phyloP scores from a whole-genome alignment of 2,797 vertebrate genomes.

The Spinus pinus region DNA sequence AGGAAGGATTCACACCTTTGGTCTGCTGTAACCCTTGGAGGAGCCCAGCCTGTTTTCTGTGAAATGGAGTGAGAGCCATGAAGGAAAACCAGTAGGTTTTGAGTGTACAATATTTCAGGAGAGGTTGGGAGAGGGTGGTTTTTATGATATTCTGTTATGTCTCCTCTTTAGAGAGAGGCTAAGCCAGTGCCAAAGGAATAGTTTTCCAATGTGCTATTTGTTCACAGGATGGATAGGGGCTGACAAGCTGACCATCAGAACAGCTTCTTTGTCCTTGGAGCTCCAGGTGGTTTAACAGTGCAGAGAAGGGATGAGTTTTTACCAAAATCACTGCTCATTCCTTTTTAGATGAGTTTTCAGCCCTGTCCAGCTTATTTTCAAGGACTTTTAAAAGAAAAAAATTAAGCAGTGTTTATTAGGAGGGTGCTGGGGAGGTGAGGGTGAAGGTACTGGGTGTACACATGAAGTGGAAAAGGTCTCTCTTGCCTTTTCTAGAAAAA shows the following conservation, averaged over 20 bases:
- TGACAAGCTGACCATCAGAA: slow-evolving; percentile 55
- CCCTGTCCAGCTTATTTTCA: not conserved
- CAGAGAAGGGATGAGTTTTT: not conserved
- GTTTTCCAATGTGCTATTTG: slow-evolving; percentile 38
- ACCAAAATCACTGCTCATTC: slow-evolving; percentile 30
- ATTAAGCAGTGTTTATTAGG: not conserved
- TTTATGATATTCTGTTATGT: slow-evolving; percentile 44
- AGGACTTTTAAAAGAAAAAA: not conserved
- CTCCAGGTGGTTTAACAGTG: slow-evolving; percentile 44
- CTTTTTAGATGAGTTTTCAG: slow-evolving; percentile 22
- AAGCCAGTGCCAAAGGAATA: slow-evolving; percentile 24
- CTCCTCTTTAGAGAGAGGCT: slow-evolving; percentile 22
- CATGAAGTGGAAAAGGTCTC: fast-evolving
- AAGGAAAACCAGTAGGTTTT: slow-evolving; percentile 24
- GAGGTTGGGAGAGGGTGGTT: slow-evolving; percentile 7
- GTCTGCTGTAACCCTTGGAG: not conserved
- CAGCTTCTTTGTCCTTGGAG: slow-evolving; percentile 58
- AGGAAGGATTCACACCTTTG: not conserved
- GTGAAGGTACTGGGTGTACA: fast-evolving
- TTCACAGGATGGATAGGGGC: slow-evolving; percentile 45
- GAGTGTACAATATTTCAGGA: slow-evolving; percentile 35
- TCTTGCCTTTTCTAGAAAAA: not conserved
- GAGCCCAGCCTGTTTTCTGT: not conserved
- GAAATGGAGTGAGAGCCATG: not conserved
- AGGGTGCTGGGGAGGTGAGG: not conserved